These are phyloP conservation scores for Ochotona curzoniae DNA, from an alignment of 2,113 vertebrate species.

Conservation along the genomic window DNA sequence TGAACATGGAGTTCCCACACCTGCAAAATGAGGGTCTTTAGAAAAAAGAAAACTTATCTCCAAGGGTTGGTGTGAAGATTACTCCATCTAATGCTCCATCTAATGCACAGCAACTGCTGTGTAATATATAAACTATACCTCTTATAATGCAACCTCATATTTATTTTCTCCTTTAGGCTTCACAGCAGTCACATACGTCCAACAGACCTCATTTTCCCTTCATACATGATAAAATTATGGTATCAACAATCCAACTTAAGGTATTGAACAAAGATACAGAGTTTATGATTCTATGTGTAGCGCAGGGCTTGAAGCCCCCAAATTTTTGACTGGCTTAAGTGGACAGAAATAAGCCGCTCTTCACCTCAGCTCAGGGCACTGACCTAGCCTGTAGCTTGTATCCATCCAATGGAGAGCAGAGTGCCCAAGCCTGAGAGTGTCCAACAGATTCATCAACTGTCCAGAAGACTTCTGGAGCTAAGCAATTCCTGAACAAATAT, in stretches of 20 bases:
- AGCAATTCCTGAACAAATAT: not conserved
- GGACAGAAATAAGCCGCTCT: not conserved
- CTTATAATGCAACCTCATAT: conserved; percentile 51
- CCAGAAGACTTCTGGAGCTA: not conserved
- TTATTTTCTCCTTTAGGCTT: conserved; percentile 63
- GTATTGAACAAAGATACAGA: not conserved
- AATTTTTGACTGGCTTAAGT: not conserved
- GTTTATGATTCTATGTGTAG: not conserved
- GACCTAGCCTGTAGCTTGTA: not conserved
- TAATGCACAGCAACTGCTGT: conserved; percentile 49
- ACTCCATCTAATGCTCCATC: conserved; percentile 62
- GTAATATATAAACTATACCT: conserved; percentile 59
- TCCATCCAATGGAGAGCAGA: not conserved
- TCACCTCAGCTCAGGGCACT: not conserved
- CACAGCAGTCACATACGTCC: not conserved
- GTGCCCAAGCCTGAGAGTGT: not conserved
- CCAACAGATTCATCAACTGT: not conserved
- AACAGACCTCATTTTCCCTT: not conserved
- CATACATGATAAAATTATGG: conserved; percentile 16
- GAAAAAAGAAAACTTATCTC: conserved; percentile 30
- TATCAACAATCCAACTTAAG: not conserved
- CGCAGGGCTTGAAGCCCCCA: not conserved
- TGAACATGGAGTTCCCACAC: conserved; percentile 18
- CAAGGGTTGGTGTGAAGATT: conserved; percentile 49
- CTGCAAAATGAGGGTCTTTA: conserved; percentile 40